Evolutionary conservation across 2,888 invertebrate species (phyloP).

Genomic region (Cerceris rybyensis): DNA sequence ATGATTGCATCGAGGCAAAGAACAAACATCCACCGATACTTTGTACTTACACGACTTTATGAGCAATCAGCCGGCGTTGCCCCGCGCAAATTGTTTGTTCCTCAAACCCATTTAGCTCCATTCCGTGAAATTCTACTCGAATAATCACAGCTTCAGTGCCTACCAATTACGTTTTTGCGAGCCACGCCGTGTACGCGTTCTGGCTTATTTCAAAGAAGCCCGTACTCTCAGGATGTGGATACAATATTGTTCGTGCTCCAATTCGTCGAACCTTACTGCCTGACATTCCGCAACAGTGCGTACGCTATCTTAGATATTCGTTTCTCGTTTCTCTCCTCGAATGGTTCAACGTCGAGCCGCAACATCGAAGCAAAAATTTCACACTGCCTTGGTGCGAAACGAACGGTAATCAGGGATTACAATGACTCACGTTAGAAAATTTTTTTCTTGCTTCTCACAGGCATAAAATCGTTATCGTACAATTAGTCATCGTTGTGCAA

Average conservation of each 20-base stretch:
- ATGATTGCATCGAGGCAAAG: constrained; percentile 59
- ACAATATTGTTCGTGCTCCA: constrained; percentile 55
- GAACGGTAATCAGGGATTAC: background rate
- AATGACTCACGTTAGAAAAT: background rate
- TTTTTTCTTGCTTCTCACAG: background rate
- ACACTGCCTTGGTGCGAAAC: background rate
- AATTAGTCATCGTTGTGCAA: too few species aligned
- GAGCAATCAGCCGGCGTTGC: constrained; percentile 65
- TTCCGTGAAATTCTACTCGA: constrained; percentile 80
- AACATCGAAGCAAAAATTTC: background rate
- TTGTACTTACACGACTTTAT: constrained; percentile 70
- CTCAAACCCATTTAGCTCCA: constrained; percentile 80
- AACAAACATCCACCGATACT: constrained; percentile 73
- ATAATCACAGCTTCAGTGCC: constrained; percentile 80
- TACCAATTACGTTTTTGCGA: constrained; percentile 77
- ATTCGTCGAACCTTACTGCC: constrained; percentile 54
- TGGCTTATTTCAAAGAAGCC: constrained; percentile 57
- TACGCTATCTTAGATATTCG: constrained; percentile 17
- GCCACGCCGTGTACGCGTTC: constrained; percentile 55
- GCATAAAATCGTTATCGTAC: too few species aligned
- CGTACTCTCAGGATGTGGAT: constrained; percentile 46
- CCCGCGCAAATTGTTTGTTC: constrained; percentile 79
- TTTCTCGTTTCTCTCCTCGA: background rate
- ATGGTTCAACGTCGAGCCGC: background rate
- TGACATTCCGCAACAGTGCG: constrained; percentile 33